Evolutionary conservation across 2,797 vertebrate species (phyloP), one percentile per base, ranked within the genome.

Genomic region (Takifugu rubripes): DNA sequence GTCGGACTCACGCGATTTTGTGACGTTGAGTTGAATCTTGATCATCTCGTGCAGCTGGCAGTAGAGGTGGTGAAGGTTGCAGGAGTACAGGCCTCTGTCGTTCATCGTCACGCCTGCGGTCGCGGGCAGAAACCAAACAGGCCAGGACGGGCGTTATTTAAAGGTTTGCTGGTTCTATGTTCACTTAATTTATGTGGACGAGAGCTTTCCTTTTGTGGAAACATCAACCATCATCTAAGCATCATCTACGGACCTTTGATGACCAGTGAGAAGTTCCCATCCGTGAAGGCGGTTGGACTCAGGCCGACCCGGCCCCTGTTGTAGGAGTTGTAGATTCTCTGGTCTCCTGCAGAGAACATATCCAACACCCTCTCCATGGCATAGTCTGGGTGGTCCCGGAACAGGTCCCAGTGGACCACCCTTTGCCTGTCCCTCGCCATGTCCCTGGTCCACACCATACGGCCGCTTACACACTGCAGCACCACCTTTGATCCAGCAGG

Each of bases 1-100:
- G 66, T 15, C 36, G 51, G 25, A 82, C 89, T 57, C 83, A 98
- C 96, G 91, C 78, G 87, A 88, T 56, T 93, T 92, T 9, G 93
- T 93, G 66, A 96, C 64, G 3, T 91, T 85, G 15, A 98, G 93
- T 27, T 92, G 94, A 3, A 98, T 53, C 75, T 92, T 89, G 69
- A 95, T 72, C 0, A 90, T 94, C 77, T 97, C 93, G 0, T 96
- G 93, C 26, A 97, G 77, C 74, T 97, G 94, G 60, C 96, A 98
- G 85, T 98, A 98, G 75, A 97, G 94, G 43, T 98, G 96, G 74
- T 98, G 95, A 52, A 98, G 93, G 66, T 92, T 97, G 45, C 96
- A 98, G 1, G 94, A 94, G 56, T 98, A 98, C 0, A 91, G 86
- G 10, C 96, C 96, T 75, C 76, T 88, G 75, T 98, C 96, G 0